phyloP scores from a whole-genome alignment of 2,113 vertebrate genomes.

The Cathartes aura region DNA sequence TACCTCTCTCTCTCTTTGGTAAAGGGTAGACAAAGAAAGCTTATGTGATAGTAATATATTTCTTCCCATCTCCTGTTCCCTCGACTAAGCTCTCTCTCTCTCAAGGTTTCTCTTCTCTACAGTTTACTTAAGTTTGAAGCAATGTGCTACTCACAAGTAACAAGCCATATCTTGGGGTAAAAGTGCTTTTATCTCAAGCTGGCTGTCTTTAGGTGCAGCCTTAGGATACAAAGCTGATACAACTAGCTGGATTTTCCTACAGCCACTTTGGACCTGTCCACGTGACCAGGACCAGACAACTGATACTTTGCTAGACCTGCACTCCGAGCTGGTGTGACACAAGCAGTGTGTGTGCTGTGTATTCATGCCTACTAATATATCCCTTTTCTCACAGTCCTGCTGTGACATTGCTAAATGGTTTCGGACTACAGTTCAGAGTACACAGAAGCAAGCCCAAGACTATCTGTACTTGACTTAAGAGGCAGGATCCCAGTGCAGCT shows the following conservation, averaged over 20 bases:
- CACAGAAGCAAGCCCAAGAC: background rate
- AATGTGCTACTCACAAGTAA: background rate
- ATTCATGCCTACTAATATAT: background rate
- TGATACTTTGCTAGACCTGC: background rate
- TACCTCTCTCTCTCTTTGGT: background rate
- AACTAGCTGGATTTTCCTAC: background rate
- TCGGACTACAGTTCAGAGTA: background rate
- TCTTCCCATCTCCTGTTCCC: background rate
- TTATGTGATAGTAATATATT: background rate
- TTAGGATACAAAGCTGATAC: background rate
- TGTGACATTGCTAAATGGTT: background rate
- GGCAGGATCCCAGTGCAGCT: background rate
- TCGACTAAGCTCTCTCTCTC: background rate
- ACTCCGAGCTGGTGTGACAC: background rate
- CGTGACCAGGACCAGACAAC: background rate
- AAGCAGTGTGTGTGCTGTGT: background rate
- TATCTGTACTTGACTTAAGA: background rate
- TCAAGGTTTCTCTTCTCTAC: background rate
- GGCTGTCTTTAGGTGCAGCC: background rate
- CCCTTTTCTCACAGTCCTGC: background rate
- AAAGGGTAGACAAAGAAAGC: background rate
- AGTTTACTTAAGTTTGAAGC: background rate
- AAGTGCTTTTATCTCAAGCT: background rate
- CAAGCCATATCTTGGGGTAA: background rate
- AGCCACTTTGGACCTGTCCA: background rate